phyloP scores from a whole-genome alignment of 2,888 invertebrate species.

The Frankliniella fusca region DNA sequence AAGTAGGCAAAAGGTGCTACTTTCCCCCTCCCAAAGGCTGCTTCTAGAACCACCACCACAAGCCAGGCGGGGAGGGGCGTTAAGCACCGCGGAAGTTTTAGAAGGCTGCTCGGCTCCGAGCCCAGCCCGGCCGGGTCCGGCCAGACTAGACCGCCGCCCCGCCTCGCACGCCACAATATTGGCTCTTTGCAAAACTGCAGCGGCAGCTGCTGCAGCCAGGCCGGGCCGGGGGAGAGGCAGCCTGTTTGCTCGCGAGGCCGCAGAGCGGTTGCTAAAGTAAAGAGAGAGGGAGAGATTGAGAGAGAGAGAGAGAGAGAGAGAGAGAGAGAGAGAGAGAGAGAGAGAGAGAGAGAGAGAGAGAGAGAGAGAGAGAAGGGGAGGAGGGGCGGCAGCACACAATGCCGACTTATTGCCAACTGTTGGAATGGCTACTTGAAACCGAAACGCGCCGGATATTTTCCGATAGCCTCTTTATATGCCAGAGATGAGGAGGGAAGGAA shows the following conservation, averaged over 20 bases:
- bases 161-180: background rate
- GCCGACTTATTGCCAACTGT: conserved; percentile 6
- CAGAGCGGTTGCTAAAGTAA: background rate
- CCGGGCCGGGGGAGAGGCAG: background rate
- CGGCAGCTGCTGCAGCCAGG: background rate
- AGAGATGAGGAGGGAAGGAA: no score
- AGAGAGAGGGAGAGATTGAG: background rate
- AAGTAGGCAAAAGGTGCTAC: no score
- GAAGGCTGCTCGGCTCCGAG: conserved; percentile 18
- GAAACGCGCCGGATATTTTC: background rate
- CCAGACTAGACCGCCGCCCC: no score
- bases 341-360: background rate
- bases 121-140: conserved; percentile 27
- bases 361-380: background rate
- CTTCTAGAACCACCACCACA: no score
- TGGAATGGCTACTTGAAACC: background rate
- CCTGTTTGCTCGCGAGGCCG: background rate
- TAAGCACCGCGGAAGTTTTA: no score
- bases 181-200: background rate
- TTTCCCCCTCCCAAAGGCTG: no score
- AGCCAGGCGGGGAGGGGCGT: no score
- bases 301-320: background rate
- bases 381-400: background rate
- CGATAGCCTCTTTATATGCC: no score
- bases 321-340: background rate